These are phyloP conservation scores for Geotrypetes seraphini DNA, from an alignment of 2,797 vertebrate genomes.

Conservation along the genomic window DNA sequence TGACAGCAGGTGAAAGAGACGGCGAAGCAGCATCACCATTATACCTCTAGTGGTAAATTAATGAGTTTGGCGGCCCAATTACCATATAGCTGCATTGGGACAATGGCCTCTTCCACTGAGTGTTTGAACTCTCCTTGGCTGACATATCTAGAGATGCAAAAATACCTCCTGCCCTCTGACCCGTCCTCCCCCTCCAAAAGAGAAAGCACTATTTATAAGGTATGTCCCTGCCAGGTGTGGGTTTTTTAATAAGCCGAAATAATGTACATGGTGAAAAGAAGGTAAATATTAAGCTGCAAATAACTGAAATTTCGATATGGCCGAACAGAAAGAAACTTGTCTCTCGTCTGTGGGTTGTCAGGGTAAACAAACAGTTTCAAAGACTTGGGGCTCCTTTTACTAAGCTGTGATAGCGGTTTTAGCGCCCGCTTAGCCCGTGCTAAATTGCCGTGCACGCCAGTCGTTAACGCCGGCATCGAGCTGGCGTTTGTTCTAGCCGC, in stretches of 20 bases:
- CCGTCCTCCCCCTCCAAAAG: background rate
- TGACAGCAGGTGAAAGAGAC: constrained; percentile 74
- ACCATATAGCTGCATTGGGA: constrained; percentile 20
- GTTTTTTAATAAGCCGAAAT: constrained; percentile 6
- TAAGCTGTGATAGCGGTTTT: too few relatives aligned
- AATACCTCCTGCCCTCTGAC: background rate
- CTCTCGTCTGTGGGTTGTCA: constrained; percentile 2
- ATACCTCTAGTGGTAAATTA: constrained; percentile 3
- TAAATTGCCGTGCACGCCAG: too few relatives aligned
- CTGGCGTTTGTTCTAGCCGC: too few relatives aligned
- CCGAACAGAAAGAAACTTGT: constrained; percentile 9
- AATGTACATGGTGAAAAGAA: constrained; percentile 19
- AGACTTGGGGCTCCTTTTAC: too few relatives aligned
- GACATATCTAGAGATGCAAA: constrained; percentile 5
- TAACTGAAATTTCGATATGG: constrained; percentile 24
- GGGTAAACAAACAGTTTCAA: background rate
- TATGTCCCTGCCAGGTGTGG: constrained; percentile 29
- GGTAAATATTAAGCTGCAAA: constrained; percentile 36
- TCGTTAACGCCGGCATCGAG: too few relatives aligned
- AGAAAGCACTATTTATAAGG: background rate
- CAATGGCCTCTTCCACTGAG: background rate
- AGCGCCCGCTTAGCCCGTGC: too few relatives aligned
- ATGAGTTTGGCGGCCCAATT: constrained; percentile 25
- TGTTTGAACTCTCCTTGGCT: background rate
- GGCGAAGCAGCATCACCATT: constrained; percentile 22